These are phyloP conservation scores for Molanna angustata DNA, from an alignment of 2,888 invertebrate species.

Conservation along the genomic window DNA sequence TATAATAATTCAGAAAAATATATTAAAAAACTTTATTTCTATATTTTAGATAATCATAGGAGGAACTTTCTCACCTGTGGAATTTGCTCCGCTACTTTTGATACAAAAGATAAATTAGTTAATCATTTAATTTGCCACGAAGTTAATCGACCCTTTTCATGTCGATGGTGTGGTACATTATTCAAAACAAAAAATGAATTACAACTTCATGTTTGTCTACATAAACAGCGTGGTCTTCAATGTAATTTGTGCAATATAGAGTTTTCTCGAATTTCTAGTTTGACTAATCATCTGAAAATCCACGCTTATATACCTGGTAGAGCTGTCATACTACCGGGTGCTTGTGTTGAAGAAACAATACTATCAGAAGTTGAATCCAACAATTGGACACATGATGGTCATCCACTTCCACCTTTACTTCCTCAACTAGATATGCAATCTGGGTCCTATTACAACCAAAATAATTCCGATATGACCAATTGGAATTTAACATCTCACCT, in stretches of 20 bases:
- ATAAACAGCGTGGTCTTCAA: conserved; percentile 35
- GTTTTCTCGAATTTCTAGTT: conserved; percentile 48
- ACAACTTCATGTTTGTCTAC: conserved; percentile 41
- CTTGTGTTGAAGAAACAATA: conserved; percentile 31
- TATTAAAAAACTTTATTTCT: background rate
- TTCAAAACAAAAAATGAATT: conserved; percentile 42
- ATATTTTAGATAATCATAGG: background rate
- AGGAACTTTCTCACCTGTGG: conserved; percentile 38
- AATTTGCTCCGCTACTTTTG: conserved; percentile 43
- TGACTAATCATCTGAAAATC: conserved; percentile 54
- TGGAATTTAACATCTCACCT: conserved; percentile 22
- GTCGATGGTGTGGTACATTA: conserved; percentile 43
- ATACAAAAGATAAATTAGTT: conserved; percentile 45
- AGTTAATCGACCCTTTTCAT: conserved; percentile 42
- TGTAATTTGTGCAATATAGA: conserved; percentile 48
- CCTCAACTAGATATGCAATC: conserved; percentile 19
- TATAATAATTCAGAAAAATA: background rate
- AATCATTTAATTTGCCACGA: conserved; percentile 51
- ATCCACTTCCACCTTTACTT: conserved; percentile 12
- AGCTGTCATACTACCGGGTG: conserved; percentile 38
- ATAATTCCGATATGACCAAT: conserved; percentile 13
- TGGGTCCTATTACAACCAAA: conserved; percentile 14
- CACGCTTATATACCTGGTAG: conserved; percentile 46
- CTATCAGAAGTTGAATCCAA: conserved; percentile 8
- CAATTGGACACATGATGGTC: conserved; percentile 20